Conservation (phyloP, 1,140 invertebrate species). For the Lamellibrachia luymesi region DNA sequence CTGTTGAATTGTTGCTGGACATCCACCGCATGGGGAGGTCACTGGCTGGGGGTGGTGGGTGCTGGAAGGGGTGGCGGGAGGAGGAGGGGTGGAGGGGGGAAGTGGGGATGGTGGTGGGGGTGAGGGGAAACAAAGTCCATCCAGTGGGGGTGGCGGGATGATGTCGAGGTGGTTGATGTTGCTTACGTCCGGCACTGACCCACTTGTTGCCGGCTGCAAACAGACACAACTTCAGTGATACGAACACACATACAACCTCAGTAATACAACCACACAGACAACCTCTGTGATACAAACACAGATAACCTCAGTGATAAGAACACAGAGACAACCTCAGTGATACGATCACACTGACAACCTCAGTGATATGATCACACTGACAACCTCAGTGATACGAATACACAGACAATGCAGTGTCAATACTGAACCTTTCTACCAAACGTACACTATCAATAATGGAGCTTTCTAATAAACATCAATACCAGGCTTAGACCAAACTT, state of each 20-base stretch:
- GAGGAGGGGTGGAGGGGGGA: neutral
- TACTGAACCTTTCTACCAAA: neutral
- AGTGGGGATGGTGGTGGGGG: neutral
- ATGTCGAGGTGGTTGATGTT: neutral
- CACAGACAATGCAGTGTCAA: neutral
- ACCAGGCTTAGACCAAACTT: neutral
- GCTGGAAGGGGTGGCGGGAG: neutral
- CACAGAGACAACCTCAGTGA: no score
- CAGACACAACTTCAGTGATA: neutral
- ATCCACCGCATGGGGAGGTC: neutral
- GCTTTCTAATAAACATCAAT: neutral
- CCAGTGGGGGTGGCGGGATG: neutral
- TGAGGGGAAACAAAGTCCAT: neutral
- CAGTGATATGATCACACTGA: no score
- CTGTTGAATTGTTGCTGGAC: neutral
- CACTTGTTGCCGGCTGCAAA: neutral
- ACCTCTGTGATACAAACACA: no score
- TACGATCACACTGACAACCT: no score
- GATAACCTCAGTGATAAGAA: no score
- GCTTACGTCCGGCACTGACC: conserved; percentile 2
- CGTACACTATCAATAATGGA: no score
- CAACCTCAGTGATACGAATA: neutral
- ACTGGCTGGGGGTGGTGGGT: neutral
- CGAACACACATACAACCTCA: neutral
- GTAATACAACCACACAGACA: no score